Conservation (phyloP, 1,140 invertebrate species). For the Metaphire vulgaris region DNA sequence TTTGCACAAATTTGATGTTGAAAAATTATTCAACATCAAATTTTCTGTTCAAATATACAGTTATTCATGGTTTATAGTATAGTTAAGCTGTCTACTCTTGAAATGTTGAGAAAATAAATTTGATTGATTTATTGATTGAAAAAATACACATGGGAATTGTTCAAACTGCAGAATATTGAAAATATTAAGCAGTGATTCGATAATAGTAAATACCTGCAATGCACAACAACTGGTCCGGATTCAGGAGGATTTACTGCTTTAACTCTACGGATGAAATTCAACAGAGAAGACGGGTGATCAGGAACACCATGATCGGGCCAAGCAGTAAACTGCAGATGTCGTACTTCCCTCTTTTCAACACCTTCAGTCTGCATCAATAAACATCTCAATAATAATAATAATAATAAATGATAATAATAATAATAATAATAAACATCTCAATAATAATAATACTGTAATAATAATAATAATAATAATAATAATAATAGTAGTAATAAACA, state of each 20-base stretch:
- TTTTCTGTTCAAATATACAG: no score
- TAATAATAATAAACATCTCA: no score
- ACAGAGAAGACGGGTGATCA: slow-evolving; percentile 93
- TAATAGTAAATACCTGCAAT: slow-evolving; percentile 31
- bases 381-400: background rate
- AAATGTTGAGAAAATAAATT: no score
- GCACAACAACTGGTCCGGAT: slow-evolving; percentile 40
- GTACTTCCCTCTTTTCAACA: slow-evolving; percentile 3
- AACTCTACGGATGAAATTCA: slow-evolving; percentile 91
- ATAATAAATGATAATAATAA: background rate
- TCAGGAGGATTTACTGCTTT: slow-evolving; percentile 62
- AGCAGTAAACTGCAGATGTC: slow-evolving; percentile 83
- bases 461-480: no score
- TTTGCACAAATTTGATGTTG: no score
- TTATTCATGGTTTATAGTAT: no score
- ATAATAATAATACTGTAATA: no score
- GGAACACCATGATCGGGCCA: slow-evolving; percentile 99
- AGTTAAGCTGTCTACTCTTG: no score
- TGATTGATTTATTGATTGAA: background rate
- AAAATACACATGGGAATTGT: background rate
- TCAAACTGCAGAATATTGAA: no score
- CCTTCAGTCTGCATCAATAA: background rate
- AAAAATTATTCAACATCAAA: no score
- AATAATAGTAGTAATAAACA: no score
- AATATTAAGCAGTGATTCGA: no score